Evolutionary conservation across 2,888 invertebrate genomes (phyloP).

Genomic region (Ommatoiulus sabulosus): DNA sequence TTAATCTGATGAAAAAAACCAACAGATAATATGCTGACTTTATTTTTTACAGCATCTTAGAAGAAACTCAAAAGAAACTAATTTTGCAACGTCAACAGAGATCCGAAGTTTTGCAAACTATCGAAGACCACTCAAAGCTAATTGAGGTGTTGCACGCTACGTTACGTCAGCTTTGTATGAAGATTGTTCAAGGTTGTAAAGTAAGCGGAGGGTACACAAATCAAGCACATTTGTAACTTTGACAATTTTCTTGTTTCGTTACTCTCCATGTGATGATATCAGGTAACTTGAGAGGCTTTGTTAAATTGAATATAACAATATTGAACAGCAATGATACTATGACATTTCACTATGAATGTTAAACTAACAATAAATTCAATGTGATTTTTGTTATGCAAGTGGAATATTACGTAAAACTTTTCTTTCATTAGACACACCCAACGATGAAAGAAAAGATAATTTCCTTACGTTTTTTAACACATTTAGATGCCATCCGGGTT

Average conservation of each 20-base stretch:
- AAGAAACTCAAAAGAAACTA: conserved; percentile 5
- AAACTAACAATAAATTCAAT: too few relatives aligned
- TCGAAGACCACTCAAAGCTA: conserved; percentile 47
- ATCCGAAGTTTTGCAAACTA: not conserved
- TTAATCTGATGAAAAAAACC: not conserved
- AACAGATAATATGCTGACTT: not conserved
- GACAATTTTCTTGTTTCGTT: too few relatives aligned
- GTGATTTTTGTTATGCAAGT: not conserved
- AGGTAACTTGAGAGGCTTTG: too few relatives aligned
- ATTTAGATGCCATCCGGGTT: conserved; percentile 24
- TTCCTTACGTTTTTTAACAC: not conserved
- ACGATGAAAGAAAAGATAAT: not conserved
- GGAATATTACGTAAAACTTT: too few relatives aligned
- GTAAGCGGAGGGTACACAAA: not conserved
- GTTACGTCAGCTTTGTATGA: conserved; percentile 52
- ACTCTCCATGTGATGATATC: too few relatives aligned
- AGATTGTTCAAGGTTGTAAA: conserved; percentile 53
- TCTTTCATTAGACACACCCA: not conserved
- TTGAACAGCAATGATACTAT: too few relatives aligned
- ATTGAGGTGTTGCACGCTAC: conserved; percentile 51
- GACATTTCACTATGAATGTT: too few relatives aligned
- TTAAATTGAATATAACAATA: too few relatives aligned
- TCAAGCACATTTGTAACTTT: too few relatives aligned
- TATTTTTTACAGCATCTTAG: conserved; percentile 15
- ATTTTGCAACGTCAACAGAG: not conserved